These are phyloP conservation scores for Bergia puertoricense DNA, from an alignment of 92 coral and sea anemone genomes.

Conservation along the genomic window DNA sequence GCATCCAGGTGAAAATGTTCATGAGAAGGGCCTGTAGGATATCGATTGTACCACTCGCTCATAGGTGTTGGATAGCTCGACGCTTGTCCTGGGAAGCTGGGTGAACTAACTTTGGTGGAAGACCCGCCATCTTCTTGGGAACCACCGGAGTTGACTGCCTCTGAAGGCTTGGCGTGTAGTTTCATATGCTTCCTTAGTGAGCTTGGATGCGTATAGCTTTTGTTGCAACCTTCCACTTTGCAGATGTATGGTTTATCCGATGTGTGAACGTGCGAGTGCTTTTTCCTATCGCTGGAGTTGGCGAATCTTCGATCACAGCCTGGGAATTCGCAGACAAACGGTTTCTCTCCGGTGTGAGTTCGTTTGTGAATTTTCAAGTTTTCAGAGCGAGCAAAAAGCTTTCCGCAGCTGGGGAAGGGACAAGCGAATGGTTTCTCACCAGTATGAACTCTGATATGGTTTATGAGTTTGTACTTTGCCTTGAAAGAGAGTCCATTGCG, in stretches of 20 bases:
- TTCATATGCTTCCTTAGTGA: conserved; percentile 98
- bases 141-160: conserved; percentile 73
- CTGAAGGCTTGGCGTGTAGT: conserved; percentile 94
- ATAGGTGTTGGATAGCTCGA: conserved; percentile 81
- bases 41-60: conserved; percentile 93
- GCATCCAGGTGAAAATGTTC: conserved; percentile 83
- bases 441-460: conserved; percentile 97
- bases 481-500: conserved; percentile 96
- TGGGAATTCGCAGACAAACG: conserved; percentile 96
- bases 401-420: conserved; percentile 98
- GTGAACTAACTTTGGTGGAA: conserved; percentile 67
- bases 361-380: conserved; percentile 98
- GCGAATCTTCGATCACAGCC: conserved; percentile 99
- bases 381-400: conserved; percentile 99
- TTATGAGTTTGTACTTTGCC: conserved; percentile 98
- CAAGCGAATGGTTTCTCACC: conserved; percentile 99
- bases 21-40: conserved; percentile 73
- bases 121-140: conserved; percentile 77
- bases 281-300: conserved; percentile 99
- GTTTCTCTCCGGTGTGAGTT: conserved; percentile 99
- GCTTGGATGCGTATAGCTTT: conserved; percentile 98
- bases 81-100: conserved; percentile 77
- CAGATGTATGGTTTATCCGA: conserved; percentile 99
- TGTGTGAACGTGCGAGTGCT: conserved; percentile 98
- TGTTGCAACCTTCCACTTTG: conserved; percentile 97